These are phyloP conservation scores for Brachionus manjavacas DNA, from an alignment of 1,140 invertebrate species.

Conservation along the genomic window DNA sequence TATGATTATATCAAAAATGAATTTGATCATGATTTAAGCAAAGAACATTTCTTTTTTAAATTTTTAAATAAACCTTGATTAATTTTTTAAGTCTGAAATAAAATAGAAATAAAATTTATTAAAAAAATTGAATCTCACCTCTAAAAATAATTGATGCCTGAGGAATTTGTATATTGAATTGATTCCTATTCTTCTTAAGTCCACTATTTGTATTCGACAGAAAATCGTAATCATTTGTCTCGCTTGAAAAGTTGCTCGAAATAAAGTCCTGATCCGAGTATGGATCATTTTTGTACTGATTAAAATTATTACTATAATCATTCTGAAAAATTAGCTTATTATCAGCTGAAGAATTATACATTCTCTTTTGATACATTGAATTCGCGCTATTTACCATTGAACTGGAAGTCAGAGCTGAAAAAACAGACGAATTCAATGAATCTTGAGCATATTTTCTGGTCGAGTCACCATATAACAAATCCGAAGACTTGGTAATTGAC, in stretches of 20 bases:
- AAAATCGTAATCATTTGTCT: not conserved
- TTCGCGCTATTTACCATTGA: not conserved
- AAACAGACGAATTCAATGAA: conserved; percentile 23
- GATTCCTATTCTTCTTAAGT: not conserved
- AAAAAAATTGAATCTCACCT: not conserved
- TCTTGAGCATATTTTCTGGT: not conserved
- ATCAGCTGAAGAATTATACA: not conserved
- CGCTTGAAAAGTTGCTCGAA: not conserved
- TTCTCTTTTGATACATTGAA: not conserved
- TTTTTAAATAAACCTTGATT: no score
- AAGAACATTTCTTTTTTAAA: no score
- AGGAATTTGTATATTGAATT: not conserved
- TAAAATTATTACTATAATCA: conserved; percentile 35
- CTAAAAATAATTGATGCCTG: not conserved
- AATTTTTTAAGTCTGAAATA: no score
- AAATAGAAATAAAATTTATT: no score
- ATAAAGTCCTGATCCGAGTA: not conserved
- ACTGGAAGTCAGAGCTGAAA: conserved; percentile 6
- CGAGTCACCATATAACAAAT: conserved; percentile 3
- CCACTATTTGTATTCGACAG: conserved; percentile 13
- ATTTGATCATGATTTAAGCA: no score
- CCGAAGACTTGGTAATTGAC: not conserved
- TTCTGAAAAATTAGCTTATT: not conserved
- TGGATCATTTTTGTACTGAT: not conserved
- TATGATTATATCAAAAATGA: no score